phyloP scores from a whole-genome alignment of 2,113 vertebrate species.

The Chlorodrepanis virens region DNA sequence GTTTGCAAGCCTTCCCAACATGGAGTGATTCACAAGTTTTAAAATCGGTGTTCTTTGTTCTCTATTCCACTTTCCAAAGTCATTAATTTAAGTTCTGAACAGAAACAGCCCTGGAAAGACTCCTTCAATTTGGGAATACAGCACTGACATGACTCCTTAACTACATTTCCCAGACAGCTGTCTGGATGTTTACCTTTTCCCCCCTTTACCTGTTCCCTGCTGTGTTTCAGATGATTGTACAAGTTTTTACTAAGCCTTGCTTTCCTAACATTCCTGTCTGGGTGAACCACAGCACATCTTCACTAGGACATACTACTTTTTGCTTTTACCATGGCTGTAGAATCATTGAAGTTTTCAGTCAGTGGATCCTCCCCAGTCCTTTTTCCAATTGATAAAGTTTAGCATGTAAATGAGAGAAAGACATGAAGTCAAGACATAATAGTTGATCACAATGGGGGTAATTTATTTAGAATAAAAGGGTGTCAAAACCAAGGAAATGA shows the following conservation, averaged over 20 bases:
- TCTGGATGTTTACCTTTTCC: background rate
- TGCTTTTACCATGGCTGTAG: background rate
- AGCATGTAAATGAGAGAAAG: background rate
- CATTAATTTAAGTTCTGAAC: background rate
- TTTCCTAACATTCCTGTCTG: background rate
- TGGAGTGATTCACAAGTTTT: background rate
- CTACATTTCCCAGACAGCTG: background rate
- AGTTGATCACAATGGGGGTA: background rate
- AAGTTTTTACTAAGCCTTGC: background rate
- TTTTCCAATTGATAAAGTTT: background rate
- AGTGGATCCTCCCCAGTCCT: background rate
- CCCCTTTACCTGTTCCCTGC: background rate
- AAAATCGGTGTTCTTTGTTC: background rate
- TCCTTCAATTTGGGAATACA: background rate
- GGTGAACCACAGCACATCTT: background rate
- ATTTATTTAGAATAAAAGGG: background rate
- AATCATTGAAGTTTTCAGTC: background rate
- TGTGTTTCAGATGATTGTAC: background rate
- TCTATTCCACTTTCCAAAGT: background rate
- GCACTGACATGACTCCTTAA: background rate
- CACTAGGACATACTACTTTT: background rate
- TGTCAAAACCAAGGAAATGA: background rate
- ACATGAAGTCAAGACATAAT: background rate
- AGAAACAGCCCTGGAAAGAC: background rate
- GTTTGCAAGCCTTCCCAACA: background rate